These are phyloP conservation scores for silkworm (Bombyx mori) DNA, from an alignment of 1,140 invertebrate genomes.

Conservation along the genomic window DNA sequence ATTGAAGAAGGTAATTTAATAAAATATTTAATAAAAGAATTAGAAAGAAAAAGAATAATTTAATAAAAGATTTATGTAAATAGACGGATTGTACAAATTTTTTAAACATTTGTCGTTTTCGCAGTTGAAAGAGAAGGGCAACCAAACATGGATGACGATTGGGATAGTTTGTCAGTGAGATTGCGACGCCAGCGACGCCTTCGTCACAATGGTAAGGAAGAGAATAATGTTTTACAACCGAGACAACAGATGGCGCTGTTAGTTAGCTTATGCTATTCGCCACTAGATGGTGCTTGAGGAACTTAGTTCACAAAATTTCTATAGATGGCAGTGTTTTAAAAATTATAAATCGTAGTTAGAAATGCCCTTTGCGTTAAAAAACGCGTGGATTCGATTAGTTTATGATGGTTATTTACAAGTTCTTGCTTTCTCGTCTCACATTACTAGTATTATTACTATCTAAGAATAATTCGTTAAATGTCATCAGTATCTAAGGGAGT, in stretches of 20 bases:
- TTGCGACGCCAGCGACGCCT: constrained; percentile 77
- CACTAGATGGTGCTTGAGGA: constrained; percentile 22
- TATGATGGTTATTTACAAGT: too few species aligned
- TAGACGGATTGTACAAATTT: not conserved
- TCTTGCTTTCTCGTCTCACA: too few species aligned
- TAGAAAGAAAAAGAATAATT: constrained; percentile 79
- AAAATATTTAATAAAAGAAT: constrained; percentile 37
- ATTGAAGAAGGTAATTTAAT: constrained; percentile 78
- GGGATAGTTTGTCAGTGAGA: constrained; percentile 82
- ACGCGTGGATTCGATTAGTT: too few species aligned
- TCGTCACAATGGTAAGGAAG: constrained; percentile 58
- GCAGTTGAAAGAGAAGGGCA: constrained; percentile 74
- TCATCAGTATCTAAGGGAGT: too few species aligned
- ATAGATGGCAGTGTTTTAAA: constrained; percentile 29
- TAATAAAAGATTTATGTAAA: not conserved
- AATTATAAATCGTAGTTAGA: not conserved
- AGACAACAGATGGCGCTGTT: too few species aligned
- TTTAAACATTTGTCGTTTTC: constrained; percentile 11
- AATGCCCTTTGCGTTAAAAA: too few species aligned
- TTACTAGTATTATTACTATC: too few species aligned
- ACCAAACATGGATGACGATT: constrained; percentile 77
- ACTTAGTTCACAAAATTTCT: too few species aligned
- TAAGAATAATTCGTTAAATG: too few species aligned
- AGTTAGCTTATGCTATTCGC: constrained; percentile 17
- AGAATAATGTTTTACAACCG: constrained; percentile 53